Evolutionary conservation across 1,140 invertebrate genomes (phyloP).

Genomic region (Philopotamus ludificatus): DNA sequence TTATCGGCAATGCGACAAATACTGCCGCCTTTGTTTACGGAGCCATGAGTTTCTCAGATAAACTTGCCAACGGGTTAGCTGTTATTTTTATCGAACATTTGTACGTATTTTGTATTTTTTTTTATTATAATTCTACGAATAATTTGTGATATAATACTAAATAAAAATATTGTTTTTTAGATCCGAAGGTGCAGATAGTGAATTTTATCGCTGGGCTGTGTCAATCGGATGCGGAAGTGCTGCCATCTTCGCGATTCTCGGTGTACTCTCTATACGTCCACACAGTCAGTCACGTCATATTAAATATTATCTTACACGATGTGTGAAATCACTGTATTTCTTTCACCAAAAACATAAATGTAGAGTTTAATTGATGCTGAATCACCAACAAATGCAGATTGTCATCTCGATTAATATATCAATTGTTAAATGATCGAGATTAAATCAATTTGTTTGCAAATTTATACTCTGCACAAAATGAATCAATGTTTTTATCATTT

Average conservation of each 20-base stretch:
- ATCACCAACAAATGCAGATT: no score
- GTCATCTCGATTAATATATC: no score
- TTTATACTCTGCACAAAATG: background rate
- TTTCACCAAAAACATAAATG: background rate
- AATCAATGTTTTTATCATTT: background rate
- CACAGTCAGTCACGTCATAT: constrained; percentile 22
- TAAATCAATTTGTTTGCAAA: background rate
- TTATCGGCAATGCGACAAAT: constrained; percentile 82
- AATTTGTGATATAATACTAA: background rate
- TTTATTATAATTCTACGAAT: background rate
- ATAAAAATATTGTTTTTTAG: constrained; percentile 12
- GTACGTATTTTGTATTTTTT: constrained; percentile 48
- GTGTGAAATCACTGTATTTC: background rate
- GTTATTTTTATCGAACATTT: constrained; percentile 77
- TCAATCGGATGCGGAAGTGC: constrained; percentile 31
- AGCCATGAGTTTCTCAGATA: constrained; percentile 95
- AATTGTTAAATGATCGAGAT: background rate
- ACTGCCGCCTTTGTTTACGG: constrained; percentile 94
- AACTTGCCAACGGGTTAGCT: constrained; percentile 83
- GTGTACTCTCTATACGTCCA: constrained; percentile 10
- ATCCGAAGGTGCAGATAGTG: constrained; percentile 18
- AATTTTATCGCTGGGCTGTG: constrained; percentile 36
- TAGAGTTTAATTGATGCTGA: background rate
- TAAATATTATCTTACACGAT: constrained; percentile 11
- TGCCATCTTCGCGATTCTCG: constrained; percentile 22